phyloP scores from a whole-genome alignment of 2,113 vertebrate species.

The Ibidorhyncha struthersii region DNA sequence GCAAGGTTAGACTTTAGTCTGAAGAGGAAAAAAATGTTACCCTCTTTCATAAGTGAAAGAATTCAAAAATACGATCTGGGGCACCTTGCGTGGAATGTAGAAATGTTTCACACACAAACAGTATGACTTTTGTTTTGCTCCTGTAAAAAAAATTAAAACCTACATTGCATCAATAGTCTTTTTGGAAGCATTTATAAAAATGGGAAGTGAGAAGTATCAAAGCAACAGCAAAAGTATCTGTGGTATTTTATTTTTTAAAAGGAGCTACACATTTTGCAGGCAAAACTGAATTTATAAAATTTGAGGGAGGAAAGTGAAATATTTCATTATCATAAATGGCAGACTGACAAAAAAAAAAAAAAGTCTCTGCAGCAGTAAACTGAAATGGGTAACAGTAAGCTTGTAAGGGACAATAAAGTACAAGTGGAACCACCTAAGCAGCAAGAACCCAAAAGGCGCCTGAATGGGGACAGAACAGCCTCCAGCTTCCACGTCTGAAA shows the following conservation, averaged over 20 bases:
- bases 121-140: not conserved
- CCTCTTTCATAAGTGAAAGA: not conserved
- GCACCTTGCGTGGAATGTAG: not conserved
- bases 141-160: not conserved
- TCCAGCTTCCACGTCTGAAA: not conserved
- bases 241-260: not conserved
- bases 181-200: not conserved
- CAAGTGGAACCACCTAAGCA: not conserved
- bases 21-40: not conserved
- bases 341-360: not conserved
- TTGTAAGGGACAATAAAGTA: not conserved
- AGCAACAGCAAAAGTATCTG: not conserved
- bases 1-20: not conserved
- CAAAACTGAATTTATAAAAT: not conserved
- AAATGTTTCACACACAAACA: not conserved
- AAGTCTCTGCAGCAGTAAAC: not conserved
- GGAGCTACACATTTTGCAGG: not conserved
- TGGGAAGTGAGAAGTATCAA: not conserved
- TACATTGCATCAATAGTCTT: not conserved
- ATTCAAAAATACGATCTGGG: not conserved
- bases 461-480: not conserved
- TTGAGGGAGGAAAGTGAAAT: not conserved
- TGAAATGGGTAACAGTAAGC: not conserved
- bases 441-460: not conserved
- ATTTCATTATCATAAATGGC: slow-evolving; percentile 32